Percentiles rank a stretch among this genome's conserved stretches.
Conservation (phyloP, 2,888 invertebrate species). For the Nebria brevicollis region DNA sequence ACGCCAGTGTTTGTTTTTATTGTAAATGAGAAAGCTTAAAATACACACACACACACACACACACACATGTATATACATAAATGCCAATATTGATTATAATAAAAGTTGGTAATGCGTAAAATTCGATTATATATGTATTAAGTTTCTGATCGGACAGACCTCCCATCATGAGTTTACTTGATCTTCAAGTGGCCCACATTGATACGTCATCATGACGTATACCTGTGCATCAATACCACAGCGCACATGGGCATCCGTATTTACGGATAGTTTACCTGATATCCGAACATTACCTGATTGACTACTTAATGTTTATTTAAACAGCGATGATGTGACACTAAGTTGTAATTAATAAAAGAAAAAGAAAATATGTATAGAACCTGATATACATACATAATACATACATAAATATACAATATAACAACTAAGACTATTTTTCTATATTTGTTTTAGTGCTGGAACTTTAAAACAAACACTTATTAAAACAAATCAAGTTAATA, state of each 20-base stretch:
- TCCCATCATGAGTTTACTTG: constrained; percentile 57
- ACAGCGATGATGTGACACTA: neutral
- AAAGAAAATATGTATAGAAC: too few relatives aligned
- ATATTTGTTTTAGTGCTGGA: too few relatives aligned
- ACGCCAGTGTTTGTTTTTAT: too few relatives aligned
- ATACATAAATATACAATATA: too few relatives aligned
- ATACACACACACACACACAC: too few relatives aligned
- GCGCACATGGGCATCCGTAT: neutral
- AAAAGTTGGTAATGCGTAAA: constrained; percentile 59
- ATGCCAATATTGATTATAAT: constrained; percentile 42
- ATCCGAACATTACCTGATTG: neutral
- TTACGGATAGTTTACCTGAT: neutral
- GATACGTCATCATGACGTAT: constrained; percentile 18
- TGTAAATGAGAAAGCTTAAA: too few relatives aligned
- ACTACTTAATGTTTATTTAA: neutral
- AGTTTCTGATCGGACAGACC: constrained; percentile 61
- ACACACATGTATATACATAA: too few relatives aligned
- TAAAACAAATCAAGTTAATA: neutral
- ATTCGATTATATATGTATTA: constrained; percentile 61
- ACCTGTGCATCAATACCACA: neutral
- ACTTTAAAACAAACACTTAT: neutral
- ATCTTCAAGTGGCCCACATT: constrained; percentile 50
- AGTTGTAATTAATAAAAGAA: too few relatives aligned
- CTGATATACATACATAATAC: too few relatives aligned
- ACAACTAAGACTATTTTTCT: too few relatives aligned